Percentiles rank a stretch among this genome's conserved stretches.
Conservation (phyloP, 1,140 invertebrate species). For the Lordiphosa stackelbergi region DNA sequence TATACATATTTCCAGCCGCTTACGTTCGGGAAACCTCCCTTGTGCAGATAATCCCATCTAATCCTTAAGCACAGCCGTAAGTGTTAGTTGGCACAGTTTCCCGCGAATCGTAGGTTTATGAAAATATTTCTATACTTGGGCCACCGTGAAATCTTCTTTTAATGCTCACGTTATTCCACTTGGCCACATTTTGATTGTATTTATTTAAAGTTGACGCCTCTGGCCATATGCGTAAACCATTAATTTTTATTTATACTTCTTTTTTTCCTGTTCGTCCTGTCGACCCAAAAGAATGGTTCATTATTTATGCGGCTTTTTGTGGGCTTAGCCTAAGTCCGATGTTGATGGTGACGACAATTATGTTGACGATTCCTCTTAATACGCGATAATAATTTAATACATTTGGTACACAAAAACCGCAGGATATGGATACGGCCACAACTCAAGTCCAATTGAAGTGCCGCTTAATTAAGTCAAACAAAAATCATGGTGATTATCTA, state of each 20-base stretch:
- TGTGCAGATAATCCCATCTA: too few relatives aligned
- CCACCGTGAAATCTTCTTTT: not conserved
- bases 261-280: slow-evolving; percentile 11
- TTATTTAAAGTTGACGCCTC: slow-evolving; percentile 38
- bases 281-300: slow-evolving; percentile 43
- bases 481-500: slow-evolving; percentile 42
- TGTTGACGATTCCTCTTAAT: slow-evolving; percentile 45
- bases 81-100: too few relatives aligned
- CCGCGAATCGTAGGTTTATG: too few relatives aligned
- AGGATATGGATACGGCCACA: not conserved
- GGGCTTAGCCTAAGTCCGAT: slow-evolving; percentile 24
- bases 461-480: slow-evolving; percentile 21
- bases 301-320: slow-evolving; percentile 58
- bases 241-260: slow-evolving; percentile 50
- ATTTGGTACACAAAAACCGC: slow-evolving; percentile 11
- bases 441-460: slow-evolving; percentile 1
- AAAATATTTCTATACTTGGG: not conserved
- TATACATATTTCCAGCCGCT: too few relatives aligned
- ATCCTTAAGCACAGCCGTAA: too few relatives aligned
- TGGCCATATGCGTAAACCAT: slow-evolving; percentile 37
- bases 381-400: slow-evolving; percentile 42
- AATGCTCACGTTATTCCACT: not conserved
- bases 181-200: slow-evolving; percentile 18
- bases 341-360: slow-evolving; percentile 28
- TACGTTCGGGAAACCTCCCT: too few relatives aligned